Evolutionary conservation across 1,140 invertebrate genomes (phyloP).

Genomic region (Trachymyrmex septentrionalis): DNA sequence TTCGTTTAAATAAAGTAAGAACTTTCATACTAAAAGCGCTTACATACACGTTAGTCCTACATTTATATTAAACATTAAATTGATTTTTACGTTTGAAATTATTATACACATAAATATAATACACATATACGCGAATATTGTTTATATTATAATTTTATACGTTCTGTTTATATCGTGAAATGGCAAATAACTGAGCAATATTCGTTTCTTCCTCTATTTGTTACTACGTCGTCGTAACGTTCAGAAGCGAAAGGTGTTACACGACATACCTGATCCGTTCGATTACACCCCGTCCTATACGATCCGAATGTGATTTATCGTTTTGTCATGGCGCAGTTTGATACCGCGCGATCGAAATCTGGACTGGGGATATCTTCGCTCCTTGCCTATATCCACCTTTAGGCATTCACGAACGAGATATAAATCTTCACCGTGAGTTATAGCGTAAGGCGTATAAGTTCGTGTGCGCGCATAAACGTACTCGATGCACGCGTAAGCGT

Average conservation of each 20-base stretch:
- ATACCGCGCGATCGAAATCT: slow-evolving; percentile 67
- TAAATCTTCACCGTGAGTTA: slow-evolving; percentile 71
- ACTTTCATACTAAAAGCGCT: background rate
- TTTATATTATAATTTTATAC: background rate
- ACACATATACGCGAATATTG: background rate
- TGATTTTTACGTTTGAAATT: background rate
- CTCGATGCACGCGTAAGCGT: slow-evolving; percentile 1
- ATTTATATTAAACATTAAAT: background rate
- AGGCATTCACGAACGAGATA: slow-evolving; percentile 54
- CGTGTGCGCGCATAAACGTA: slow-evolving; percentile 49
- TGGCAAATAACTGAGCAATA: background rate
- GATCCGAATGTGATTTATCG: slow-evolving; percentile 60
- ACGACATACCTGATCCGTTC: slow-evolving; percentile 40
- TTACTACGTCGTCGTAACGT: background rate
- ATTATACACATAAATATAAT: background rate
- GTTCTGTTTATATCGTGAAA: background rate
- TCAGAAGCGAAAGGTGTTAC: slow-evolving; percentile 39
- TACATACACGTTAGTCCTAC: background rate
- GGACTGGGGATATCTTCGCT: slow-evolving; percentile 56
- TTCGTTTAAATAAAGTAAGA: background rate
- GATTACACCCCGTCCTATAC: slow-evolving; percentile 35
- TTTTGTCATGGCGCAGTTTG: slow-evolving; percentile 65
- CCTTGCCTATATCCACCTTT: slow-evolving; percentile 53
- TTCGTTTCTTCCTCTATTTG: background rate
- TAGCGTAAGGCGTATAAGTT: slow-evolving; percentile 43